A percentile compares a stretch with the other conserved stretches of the same genome.
These are phyloP conservation scores for Drosophila suboccidentalis DNA, from an alignment of 2,888 invertebrate genomes.

Conservation along the genomic window DNA sequence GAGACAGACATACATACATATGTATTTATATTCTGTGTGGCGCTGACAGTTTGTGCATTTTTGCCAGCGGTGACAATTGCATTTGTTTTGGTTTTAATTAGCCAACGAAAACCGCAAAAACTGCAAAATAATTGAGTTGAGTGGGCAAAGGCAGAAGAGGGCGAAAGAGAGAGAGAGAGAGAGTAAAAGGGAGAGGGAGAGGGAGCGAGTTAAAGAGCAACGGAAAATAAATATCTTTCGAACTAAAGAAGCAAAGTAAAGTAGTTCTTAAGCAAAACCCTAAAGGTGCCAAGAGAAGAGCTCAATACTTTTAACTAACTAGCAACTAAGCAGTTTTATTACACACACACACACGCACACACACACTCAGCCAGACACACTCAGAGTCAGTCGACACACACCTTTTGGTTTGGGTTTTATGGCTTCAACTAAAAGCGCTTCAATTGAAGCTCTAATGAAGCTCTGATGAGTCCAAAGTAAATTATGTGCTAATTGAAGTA, in stretches of 20 bases:
- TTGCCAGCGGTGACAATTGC: slow-evolving; percentile 67
- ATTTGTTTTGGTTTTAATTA: slow-evolving; percentile 77
- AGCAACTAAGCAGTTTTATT: slow-evolving; percentile 10
- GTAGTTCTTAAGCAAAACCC: slow-evolving; percentile 39
- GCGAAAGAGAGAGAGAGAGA: neutral
- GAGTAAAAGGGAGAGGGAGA: neutral
- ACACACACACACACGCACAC: slow-evolving; percentile 14
- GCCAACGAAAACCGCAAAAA: slow-evolving; percentile 55
- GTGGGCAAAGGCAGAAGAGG: slow-evolving; percentile 17
- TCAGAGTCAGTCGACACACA: slow-evolving; percentile 16
- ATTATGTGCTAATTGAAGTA: slow-evolving; percentile 77
- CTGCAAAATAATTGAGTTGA: slow-evolving; percentile 56
- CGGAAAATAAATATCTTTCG: neutral
- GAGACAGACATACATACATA: neutral
- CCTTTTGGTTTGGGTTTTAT: slow-evolving; percentile 55
- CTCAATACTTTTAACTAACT: slow-evolving; percentile 54
- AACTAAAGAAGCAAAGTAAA: slow-evolving; percentile 22
- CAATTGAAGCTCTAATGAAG: slow-evolving; percentile 75
- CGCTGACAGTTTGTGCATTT: slow-evolving; percentile 50
- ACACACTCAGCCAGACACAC: slow-evolving; percentile 12
- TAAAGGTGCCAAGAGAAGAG: slow-evolving; percentile 47
- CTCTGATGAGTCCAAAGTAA: slow-evolving; percentile 72
- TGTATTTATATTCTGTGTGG: slow-evolving; percentile 16
- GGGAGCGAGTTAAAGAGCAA: neutral
- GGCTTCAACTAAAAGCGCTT: slow-evolving; percentile 70